phyloP scores from a whole-genome alignment of 2,888 invertebrate species.

The Conomelus anceps region DNA sequence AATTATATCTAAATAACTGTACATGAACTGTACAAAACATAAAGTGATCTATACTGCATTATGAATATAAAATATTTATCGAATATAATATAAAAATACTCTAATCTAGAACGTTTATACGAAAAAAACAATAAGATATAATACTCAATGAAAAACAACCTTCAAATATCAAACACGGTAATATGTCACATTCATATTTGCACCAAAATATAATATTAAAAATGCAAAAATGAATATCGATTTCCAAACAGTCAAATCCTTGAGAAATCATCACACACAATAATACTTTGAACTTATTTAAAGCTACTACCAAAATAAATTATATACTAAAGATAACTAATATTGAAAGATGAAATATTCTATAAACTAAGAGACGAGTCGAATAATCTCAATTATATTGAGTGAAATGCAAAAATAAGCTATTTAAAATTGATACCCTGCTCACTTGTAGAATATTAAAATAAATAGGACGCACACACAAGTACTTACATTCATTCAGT shows the following conservation, averaged over 20 bases:
- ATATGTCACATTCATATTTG: neutral
- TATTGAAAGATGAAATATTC: neutral
- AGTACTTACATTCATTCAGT: neutral
- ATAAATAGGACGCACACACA: neutral
- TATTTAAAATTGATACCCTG: neutral
- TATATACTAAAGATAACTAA: neutral
- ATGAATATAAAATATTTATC: slow-evolving; percentile 10
- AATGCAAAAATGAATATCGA: neutral
- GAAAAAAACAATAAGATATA: neutral
- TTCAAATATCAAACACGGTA: neutral
- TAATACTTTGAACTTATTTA: neutral
- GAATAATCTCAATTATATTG: neutral
- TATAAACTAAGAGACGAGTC: neutral
- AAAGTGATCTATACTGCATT: slow-evolving; percentile 16
- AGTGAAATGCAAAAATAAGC: neutral
- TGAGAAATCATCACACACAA: neutral
- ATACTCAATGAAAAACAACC: slow-evolving; percentile 8
- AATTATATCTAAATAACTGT: slow-evolving; percentile 18
- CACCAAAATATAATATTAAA: neutral
- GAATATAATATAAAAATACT: slow-evolving; percentile 19
- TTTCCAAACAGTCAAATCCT: neutral
- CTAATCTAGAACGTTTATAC: slow-evolving; percentile 16
- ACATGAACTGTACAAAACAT: slow-evolving; percentile 21
- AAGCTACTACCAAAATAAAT: neutral
- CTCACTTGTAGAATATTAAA: neutral